Base-by-base conservation (phyloP, 1,140 invertebrate genomes). In the Leptinotarsa lineolata region DNA sequence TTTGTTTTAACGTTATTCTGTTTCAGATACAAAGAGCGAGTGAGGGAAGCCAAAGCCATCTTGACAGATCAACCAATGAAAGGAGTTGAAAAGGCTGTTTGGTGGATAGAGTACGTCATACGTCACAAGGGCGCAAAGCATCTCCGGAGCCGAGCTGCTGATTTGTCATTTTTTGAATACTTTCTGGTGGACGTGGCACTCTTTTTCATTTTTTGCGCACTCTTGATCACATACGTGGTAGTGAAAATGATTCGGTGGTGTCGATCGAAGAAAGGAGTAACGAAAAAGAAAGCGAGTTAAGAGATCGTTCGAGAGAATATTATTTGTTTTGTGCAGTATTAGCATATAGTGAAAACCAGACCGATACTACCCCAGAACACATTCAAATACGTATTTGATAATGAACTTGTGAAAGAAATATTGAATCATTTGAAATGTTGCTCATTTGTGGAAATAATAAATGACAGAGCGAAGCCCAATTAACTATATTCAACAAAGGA, bases 91-190 rank as follows among this genome's bases (percentile, higher is more conserved):
- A 88, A 87, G 0, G 90, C 90, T 0, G 85, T 91, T 2, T 93
- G 88, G 83, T 92, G 91, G 90, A 85, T 88, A 0, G 92, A 93
- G 81, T 89, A 92, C 74, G 86, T 92, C 0, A 84, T 88, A 0
- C 85, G 90, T 6, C 91, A 91, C 80, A 85, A 87, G 3, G 85
- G 86, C 46, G 85, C 85, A 1, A 76, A 80, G 2, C 86, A 85
- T 48, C 79, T 90, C 0, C 83, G 86, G 13, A 68, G 45, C 24
- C 30, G 18, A 2, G 68, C 68, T 3, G 68, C 59, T n/a, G 68
- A 70, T 30, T 59, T 61, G 2, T 21, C 68, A 12, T 59, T 70
- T 59, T 70, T 48, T 30, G 22, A 70, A 24, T 70, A 70, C 21
- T 70, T 60, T 30, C 46, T 70, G 12, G 16, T 70, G 21, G 68